phyloP scores from a whole-genome alignment of 1,140 invertebrate species.

The Caenorhabditis brenneri region DNA sequence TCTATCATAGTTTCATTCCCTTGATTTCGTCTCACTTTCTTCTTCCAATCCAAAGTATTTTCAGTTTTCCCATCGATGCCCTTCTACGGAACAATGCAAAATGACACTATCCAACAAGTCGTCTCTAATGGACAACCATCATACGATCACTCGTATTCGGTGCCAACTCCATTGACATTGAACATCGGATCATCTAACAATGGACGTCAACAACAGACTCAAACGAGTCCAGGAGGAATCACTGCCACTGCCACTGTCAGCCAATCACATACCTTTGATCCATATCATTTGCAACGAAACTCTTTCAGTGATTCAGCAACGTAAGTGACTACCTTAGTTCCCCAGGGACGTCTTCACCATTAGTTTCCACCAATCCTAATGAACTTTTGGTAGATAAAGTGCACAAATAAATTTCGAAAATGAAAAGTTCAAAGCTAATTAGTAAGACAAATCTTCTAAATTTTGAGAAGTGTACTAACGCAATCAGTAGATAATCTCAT shows the following conservation, averaged over 20 bases:
- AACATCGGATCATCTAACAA: background rate
- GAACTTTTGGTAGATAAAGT: background rate
- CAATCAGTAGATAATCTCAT: background rate
- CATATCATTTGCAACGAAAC: background rate
- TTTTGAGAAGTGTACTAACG: no score
- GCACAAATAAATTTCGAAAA: background rate
- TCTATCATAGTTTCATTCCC: background rate
- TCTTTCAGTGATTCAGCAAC: conserved; percentile 28
- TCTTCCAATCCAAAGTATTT: background rate
- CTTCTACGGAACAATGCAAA: background rate
- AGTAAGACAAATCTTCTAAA: no score
- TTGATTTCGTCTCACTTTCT: background rate
- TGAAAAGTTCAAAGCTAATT: no score
- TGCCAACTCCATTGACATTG: background rate
- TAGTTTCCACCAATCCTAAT: background rate
- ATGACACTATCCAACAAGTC: background rate
- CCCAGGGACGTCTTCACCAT: background rate
- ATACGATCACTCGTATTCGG: conserved; percentile 24
- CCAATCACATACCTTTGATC: background rate
- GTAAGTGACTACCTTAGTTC: background rate
- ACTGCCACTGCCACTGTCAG: background rate
- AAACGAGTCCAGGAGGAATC: background rate
- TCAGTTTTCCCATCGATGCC: conserved; percentile 40
- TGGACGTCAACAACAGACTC: conserved; percentile 28
- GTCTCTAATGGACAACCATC: conserved; percentile 8